Evolutionary conservation across 2,888 invertebrate species (phyloP).

Genomic region (Lasioglossum malachurum): DNA sequence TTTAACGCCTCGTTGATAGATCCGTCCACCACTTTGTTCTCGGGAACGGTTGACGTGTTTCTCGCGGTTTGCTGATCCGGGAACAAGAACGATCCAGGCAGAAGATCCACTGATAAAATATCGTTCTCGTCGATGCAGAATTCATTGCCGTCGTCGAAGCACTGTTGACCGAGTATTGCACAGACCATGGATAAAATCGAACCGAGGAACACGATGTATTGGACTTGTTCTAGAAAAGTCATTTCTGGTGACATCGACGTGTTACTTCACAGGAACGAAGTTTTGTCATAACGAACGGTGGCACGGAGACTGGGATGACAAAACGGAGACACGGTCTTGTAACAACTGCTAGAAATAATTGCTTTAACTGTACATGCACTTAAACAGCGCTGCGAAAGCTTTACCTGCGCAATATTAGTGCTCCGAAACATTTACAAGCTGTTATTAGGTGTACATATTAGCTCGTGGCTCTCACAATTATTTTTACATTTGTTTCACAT

Average conservation of each 20-base stretch:
- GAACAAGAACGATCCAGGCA: conserved; percentile 89
- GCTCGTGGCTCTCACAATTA: not conserved
- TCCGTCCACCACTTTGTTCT: conserved; percentile 84
- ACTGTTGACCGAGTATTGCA: conserved; percentile 67
- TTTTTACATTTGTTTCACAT: not conserved
- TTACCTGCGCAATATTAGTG: not conserved
- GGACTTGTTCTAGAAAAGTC: not conserved
- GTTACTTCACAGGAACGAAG: not conserved
- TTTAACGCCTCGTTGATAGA: conserved; percentile 88
- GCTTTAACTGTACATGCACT: conserved; percentile 75
- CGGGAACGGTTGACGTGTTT: conserved; percentile 30
- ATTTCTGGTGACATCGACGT: not conserved
- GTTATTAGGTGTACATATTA: not conserved
- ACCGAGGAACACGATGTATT: not conserved
- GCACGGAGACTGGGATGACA: conserved; percentile 40
- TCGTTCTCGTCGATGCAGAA: conserved; percentile 87
- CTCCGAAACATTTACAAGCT: not conserved
- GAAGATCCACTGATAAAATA: conserved; percentile 89
- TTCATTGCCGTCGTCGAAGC: conserved; percentile 82
- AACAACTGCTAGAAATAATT: conserved; percentile 78
- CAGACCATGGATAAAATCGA: conserved; percentile 13
- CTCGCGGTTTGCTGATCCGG: conserved; percentile 74
- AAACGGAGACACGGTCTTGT: conserved; percentile 69
- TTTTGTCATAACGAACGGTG: conserved; percentile 22
- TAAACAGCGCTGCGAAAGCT: conserved; percentile 41